Base-by-base conservation (phyloP, 2,797 vertebrate species). In the Chloroceryle inda region DNA sequence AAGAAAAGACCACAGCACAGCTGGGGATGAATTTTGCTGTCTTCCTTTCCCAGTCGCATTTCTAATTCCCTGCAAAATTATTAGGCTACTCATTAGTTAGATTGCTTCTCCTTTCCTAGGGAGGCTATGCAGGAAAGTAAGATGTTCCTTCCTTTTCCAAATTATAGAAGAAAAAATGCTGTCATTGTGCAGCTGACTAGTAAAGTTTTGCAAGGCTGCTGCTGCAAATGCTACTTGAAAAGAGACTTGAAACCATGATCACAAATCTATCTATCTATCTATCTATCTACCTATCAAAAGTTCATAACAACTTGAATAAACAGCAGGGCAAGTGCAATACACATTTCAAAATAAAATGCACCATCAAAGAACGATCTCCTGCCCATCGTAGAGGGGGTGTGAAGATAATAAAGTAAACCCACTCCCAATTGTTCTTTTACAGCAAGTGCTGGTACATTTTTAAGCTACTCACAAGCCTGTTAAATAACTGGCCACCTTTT, bases 401-500 rank as follows among this genome's bases (percentile, higher is more conserved):
- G 50, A 63, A 88, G 76, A 64, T 71, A 90, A 88, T 2, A 9
- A 81, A 76, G 63, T 35, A 86, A 94, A 87, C 17, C 67, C 31
- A 14, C 56, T 56, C 9, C 5, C 50, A 55, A 38, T 88, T 94
- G 93, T 83, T 80, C 84, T 85, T 94, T 88, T 88, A 59, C 90
- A 85, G 80, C 63, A 87, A 94, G 56, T 50, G 67, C 91, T 93
- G 81, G 40, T 96, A 89, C 72, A 13, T 93, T 91, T 96, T 88
- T 92, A 89, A 96, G 86, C 95, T 85, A 84, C 83, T 85, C 66
- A 44, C 66, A 91, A 95, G 78, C 81, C 81, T 91, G 92, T 97
- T 97, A 96, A 97, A 95, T 97, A 97, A 97, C 96, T 97, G 96
- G 56, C 89, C 95, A 85, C 95, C 95, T 92, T 92, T 95, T 92